These are phyloP conservation scores for Pelodiscus sinensis DNA, from an alignment of 2,113 vertebrate species.

Conservation along the genomic window DNA sequence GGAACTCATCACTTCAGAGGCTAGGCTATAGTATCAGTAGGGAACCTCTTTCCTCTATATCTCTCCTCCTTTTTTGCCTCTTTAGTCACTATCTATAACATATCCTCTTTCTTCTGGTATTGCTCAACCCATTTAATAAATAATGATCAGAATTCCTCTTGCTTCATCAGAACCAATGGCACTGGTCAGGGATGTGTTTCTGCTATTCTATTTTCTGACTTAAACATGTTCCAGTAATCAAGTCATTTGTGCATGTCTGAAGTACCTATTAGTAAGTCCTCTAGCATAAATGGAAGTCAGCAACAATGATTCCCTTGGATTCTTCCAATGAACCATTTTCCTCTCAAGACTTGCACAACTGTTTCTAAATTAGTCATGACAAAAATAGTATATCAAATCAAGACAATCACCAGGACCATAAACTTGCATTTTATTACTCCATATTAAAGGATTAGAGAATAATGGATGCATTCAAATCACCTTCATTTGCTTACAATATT, in stretches of 20 bases:
- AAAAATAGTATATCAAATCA: slow-evolving; percentile 17
- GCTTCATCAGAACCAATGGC: neutral
- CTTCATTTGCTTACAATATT: neutral
- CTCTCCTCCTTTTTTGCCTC: neutral
- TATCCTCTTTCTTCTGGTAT: neutral
- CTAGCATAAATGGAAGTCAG: neutral
- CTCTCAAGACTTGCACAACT: slow-evolving; percentile 11
- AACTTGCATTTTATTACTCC: neutral
- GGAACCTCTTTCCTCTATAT: neutral
- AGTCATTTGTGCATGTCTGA: neutral
- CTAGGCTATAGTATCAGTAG: neutral
- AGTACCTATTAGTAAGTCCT: neutral
- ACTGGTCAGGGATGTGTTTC: neutral
- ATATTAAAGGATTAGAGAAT: slow-evolving; percentile 12
- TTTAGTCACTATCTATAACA: neutral
- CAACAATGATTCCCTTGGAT: neutral
- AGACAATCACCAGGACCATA: slow-evolving; percentile 35
- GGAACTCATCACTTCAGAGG: neutral
- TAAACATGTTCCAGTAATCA: neutral
- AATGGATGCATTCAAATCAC: neutral
- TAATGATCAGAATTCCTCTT: neutral
- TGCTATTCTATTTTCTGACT: neutral
- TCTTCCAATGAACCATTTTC: neutral
- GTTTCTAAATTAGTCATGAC: slow-evolving; percentile 32
- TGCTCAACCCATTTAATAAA: neutral